phyloP scores from a whole-genome alignment of 2,888 invertebrate genomes.

The Meganola albula region DNA sequence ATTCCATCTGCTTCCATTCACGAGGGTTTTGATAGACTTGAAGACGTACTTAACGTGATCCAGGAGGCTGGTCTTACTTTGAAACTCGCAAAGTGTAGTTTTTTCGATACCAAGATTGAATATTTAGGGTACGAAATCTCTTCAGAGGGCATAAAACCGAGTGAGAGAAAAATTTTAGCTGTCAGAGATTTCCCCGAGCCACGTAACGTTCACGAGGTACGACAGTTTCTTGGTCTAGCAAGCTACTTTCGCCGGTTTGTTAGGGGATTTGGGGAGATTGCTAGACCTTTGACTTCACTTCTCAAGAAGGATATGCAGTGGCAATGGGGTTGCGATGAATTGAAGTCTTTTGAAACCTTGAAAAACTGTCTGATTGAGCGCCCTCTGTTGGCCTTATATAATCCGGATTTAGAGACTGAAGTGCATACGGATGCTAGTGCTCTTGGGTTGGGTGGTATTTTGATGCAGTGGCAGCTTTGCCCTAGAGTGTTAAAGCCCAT shows the following conservation, averaged over 20 bases:
- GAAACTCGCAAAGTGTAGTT: not conserved
- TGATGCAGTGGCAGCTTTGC: conserved; percentile 4
- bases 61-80: not conserved
- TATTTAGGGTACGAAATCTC: conserved; percentile 6
- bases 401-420: conserved; percentile 1
- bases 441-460: conserved; percentile 4
- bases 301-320: conserved; percentile 3
- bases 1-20: not conserved
- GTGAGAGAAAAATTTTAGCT: not conserved
- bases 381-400: conserved; percentile 3
- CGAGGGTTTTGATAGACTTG: not conserved
- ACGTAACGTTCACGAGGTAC: conserved; percentile 6
- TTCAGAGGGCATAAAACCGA: not conserved
- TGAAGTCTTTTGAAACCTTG: not conserved
- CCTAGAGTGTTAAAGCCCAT: conserved; percentile 1
- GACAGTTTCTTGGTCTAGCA: conserved; percentile 7
- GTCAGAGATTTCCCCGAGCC: not conserved
- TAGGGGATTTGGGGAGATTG: conserved; percentile 5
- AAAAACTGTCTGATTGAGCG: conserved; percentile 1
- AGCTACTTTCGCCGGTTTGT: conserved; percentile 9
- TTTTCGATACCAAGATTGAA: not conserved
- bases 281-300: conserved; percentile 1
- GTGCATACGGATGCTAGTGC: conserved; percentile 4
- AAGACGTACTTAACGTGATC: not conserved
- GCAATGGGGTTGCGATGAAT: conserved; percentile 1